phyloP scores from a whole-genome alignment of 2,888 invertebrate species.

The Spodoptera exigua region DNA sequence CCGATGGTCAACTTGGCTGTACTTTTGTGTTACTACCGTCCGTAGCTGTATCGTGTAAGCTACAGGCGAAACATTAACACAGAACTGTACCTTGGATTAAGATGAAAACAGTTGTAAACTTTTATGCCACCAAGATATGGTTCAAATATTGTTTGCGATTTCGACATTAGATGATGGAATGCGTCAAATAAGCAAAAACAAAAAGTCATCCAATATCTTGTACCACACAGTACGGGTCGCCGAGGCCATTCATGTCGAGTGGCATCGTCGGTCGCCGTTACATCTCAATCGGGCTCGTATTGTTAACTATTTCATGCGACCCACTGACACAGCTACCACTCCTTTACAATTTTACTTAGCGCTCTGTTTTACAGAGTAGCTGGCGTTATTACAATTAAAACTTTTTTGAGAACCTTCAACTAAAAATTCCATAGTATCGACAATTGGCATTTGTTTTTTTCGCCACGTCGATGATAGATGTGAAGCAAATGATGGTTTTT shows the following conservation, averaged over 20 bases:
- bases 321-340: slow-evolving; percentile 66
- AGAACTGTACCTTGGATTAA: slow-evolving; percentile 59
- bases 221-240: slow-evolving; percentile 51
- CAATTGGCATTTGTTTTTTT: neutral
- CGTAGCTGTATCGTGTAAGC: slow-evolving; percentile 40
- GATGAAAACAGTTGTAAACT: slow-evolving; percentile 3
- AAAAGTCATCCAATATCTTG: slow-evolving; percentile 61
- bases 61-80: slow-evolving; percentile 42
- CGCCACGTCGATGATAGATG: neutral
- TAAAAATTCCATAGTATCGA: too few species aligned
- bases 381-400: too few species aligned
- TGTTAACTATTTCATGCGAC: slow-evolving; percentile 63
- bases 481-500: slow-evolving; percentile 11
- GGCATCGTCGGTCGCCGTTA: slow-evolving; percentile 54
- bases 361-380: too few species aligned
- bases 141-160: slow-evolving; percentile 68
- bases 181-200: slow-evolving; percentile 45
- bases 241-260: slow-evolving; percentile 41
- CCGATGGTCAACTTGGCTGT: slow-evolving; percentile 82
- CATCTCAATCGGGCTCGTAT: slow-evolving; percentile 56
- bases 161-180: slow-evolving; percentile 61
- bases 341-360: slow-evolving; percentile 18
- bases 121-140: slow-evolving; percentile 59
- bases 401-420: too few species aligned
- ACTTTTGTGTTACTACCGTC: slow-evolving; percentile 69